Conservation (phyloP, 2,888 invertebrate genomes). For the Acanthococcus lagerstroemiae region DNA sequence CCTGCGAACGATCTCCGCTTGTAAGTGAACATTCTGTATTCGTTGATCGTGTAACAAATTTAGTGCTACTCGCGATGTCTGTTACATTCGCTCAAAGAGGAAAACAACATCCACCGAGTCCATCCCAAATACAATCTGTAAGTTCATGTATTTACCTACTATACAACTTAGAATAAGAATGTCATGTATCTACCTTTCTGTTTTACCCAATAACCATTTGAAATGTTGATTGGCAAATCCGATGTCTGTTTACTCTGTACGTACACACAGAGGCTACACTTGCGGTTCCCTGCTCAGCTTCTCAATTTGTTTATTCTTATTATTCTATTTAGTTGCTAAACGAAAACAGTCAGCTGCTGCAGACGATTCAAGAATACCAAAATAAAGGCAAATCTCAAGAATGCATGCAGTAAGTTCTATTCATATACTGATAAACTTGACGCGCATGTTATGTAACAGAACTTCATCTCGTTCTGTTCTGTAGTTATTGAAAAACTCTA, state of each 20-base stretch:
- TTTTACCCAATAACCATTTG: no score
- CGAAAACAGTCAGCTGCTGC: conserved; percentile 93
- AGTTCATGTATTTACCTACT: not conserved
- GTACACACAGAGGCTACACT: no score
- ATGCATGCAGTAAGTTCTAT: conserved; percentile 63
- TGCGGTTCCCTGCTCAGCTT: no score
- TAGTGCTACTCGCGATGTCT: no score
- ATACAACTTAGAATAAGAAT: not conserved
- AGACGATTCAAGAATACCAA: conserved; percentile 94
- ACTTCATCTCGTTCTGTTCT: not conserved
- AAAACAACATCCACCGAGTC: conserved; percentile 13
- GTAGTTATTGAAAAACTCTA: no score
- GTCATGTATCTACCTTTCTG: not conserved
- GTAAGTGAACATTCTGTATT: no score
- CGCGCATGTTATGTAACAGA: not conserved
- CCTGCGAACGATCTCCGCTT: no score
- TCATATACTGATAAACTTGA: conserved; percentile 3
- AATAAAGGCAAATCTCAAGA: conserved; percentile 88
- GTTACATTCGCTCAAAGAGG: conserved; percentile 29
- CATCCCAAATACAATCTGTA: conserved; percentile 25
- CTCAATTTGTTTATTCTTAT: not conserved
- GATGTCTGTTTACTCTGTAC: no score
- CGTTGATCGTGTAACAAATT: no score
- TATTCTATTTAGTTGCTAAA: conserved; percentile 65
- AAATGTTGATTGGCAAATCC: no score